Evolutionary conservation across 2,797 vertebrate species (phyloP).

Genomic region (Choloepus didactylus): DNA sequence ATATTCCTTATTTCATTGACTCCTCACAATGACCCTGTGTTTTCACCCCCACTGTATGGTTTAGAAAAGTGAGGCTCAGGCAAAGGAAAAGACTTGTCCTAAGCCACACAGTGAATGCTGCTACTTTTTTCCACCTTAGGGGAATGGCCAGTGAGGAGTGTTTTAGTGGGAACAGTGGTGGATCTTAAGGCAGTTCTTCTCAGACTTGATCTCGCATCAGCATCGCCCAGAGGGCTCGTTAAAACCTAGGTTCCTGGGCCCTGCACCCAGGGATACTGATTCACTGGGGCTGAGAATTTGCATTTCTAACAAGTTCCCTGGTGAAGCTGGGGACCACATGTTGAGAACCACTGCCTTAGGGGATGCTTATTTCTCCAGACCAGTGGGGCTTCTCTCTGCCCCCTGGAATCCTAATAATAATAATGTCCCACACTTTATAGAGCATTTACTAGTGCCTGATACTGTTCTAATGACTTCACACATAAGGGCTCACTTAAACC

Average conservation of each 20-base stretch:
- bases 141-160: neutral
- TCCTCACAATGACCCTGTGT: neutral
- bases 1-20: neutral
- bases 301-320: conserved; percentile 2
- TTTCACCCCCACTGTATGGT: neutral
- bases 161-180: neutral
- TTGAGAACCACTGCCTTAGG: neutral
- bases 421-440: neutral
- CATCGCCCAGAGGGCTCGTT: neutral
- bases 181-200: neutral
- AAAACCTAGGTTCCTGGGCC: neutral
- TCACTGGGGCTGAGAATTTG: neutral
- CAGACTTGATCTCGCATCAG: neutral
- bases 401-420: neutral
- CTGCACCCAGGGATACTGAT: neutral
- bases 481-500: neutral
- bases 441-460: neutral
- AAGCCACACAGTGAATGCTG: too few relatives aligned
- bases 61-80: neutral
- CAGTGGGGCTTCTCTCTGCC: neutral
- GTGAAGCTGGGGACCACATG: neutral
- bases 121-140: neutral
- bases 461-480: neutral
- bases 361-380: neutral
- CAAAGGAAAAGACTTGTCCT: neutral